Base-by-base conservation (phyloP, 2,797 vertebrate genomes). In the Saxicola maurus region DNA sequence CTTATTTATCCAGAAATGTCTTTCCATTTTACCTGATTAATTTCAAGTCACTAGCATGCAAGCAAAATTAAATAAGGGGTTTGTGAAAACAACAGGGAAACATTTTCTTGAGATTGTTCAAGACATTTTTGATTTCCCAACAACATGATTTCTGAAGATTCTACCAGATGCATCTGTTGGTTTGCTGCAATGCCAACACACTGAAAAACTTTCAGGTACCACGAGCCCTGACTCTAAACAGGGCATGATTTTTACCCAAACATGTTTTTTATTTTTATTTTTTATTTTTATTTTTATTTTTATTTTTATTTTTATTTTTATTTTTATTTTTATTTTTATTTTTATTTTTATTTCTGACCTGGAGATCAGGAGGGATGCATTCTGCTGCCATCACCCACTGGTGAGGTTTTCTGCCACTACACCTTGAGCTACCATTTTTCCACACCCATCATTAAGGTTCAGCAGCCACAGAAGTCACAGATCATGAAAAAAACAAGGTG, bases 361-460 rank as follows among this genome's bases (percentile, higher is more conserved):
- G 1, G 1, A 21, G 12, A 21, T 6, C 1, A 1, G 1, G 2
- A 46, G 46, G 27, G 30, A 6, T 40, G 5, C 19, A 21, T 65
- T 89, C 59, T 51, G 33, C 28, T 73, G 30, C 5, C 18, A 13
- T 37, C 60, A 42, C 17, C 30, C 67, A 51, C 16, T 30, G 15
- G 1, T 52, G 37, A 15, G 19, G 10, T 42, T 84, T 75, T 51
- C 62, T 84, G 38, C 7, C 43, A 30, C 51, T 42, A 3, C 24
- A 65, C 15, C 30, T 35, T 52, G n/a, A 57, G 18, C 11, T 51
- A 46, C 27, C 8, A 4, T 57, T 80, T 80, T 80, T 9, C 23
- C 52, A 64, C 15, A 19, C 13, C 12, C 24, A 7, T 30, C 17
- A 66, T 71, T 31, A 23, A 38, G 48, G 13, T 53, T 28, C 31